Percentiles rank a stretch among this genome's conserved stretches.
These are phyloP conservation scores for Zapus hudsonius DNA, from an alignment of 2,113 vertebrate genomes.

Conservation along the genomic window DNA sequence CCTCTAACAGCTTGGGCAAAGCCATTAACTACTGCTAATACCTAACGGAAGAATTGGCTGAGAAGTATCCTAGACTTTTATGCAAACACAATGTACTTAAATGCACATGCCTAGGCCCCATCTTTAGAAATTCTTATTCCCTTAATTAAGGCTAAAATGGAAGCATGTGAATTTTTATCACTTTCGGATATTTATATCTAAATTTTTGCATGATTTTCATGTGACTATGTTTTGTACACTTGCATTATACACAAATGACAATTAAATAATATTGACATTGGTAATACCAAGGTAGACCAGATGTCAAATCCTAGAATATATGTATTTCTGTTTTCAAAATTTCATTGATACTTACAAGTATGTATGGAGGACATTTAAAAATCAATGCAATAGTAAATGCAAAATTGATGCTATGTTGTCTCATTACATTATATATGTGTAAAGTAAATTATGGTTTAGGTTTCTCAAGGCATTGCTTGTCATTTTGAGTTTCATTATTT, in stretches of 20 bases:
- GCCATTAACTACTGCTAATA: conserved; percentile 52
- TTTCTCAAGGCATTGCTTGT: background rate
- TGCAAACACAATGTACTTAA: conserved; percentile 12
- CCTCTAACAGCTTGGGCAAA: conserved; percentile 36
- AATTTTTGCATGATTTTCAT: background rate
- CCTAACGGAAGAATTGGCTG: conserved; percentile 20
- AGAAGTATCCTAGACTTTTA: conserved; percentile 1
- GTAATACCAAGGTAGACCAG: background rate
- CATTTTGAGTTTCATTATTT: background rate
- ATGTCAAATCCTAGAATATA: background rate
- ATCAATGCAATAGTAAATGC: background rate
- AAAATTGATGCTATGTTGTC: background rate
- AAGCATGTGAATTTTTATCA: background rate
- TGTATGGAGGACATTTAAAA: background rate
- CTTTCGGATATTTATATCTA: background rate
- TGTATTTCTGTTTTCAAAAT: background rate
- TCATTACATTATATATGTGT: background rate
- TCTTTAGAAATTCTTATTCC: background rate
- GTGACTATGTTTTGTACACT: background rate
- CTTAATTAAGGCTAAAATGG: background rate
- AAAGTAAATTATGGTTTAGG: background rate
- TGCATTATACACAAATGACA: background rate
- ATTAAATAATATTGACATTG: background rate
- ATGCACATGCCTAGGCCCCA: conserved; percentile 6
- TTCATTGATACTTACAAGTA: background rate